Evolutionary conservation across 2,888 invertebrate genomes (phyloP).

Genomic region (Ophion ventricosus): DNA sequence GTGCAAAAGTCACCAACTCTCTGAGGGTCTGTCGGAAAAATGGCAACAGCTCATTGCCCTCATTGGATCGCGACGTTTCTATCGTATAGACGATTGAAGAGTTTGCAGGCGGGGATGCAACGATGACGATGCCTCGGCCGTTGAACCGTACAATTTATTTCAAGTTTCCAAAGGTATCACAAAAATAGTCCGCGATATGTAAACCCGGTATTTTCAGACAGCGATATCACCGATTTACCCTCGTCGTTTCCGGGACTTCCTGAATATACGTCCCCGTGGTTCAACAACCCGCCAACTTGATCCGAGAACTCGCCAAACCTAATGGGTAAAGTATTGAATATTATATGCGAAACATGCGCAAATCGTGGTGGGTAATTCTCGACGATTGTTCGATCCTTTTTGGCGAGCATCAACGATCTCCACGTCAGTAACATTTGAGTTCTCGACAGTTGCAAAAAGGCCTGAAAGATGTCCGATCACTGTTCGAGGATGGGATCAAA

Average conservation of each 20-base stretch:
- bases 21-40: too few relatives aligned
- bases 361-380: conserved; percentile 2
- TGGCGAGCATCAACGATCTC: neutral
- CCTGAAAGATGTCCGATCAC: conserved; percentile 1
- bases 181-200: neutral
- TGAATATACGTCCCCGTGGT: neutral
- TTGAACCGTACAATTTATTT: neutral
- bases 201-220: neutral
- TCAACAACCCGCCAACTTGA: neutral
- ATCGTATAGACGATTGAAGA: neutral
- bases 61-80: neutral
- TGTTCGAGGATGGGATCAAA: neutral
- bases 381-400: neutral
- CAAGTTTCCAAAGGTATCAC: neutral
- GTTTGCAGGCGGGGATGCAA: neutral
- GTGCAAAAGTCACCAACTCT: too few relatives aligned
- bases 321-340: conserved; percentile 9
- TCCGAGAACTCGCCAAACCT: neutral
- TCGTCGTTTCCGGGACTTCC: neutral
- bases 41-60: too few relatives aligned
- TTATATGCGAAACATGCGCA: conserved; percentile 31
- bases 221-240: neutral
- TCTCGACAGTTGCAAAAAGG: neutral
- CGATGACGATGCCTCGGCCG: neutral
- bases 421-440: neutral